phyloP scores from a whole-genome alignment of 1,140 invertebrate species.

The Leguminivora glycinivorella region DNA sequence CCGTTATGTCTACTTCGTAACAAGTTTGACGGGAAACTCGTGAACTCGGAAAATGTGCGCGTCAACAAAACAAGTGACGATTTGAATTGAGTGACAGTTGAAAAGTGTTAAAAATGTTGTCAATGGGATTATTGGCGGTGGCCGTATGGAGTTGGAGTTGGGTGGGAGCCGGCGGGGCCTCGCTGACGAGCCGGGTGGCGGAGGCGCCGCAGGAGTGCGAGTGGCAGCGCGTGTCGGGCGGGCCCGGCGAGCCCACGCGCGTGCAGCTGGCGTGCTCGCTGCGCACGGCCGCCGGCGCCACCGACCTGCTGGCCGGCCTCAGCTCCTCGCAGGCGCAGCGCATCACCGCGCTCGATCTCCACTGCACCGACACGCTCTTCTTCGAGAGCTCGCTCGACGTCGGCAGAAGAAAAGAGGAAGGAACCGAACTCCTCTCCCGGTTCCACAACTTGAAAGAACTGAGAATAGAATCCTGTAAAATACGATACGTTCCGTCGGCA shows the following conservation, averaged over 20 bases:
- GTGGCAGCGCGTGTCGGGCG: conserved; percentile 81
- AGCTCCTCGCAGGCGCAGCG: conserved; percentile 83
- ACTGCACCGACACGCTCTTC: conserved; percentile 89
- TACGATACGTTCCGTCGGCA: conserved; percentile 85
- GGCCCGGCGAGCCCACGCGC: conserved; percentile 77
- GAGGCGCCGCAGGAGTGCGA: conserved; percentile 83
- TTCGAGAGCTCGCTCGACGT: conserved; percentile 87
- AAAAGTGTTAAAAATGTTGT: conserved; percentile 69
- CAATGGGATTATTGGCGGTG: conserved; percentile 68
- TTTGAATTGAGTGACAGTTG: conserved; percentile 71
- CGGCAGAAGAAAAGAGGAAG: conserved; percentile 78
- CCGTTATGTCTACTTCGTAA: conserved; percentile 75
- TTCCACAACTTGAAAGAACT: conserved; percentile 86
- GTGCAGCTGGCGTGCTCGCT: conserved; percentile 85
- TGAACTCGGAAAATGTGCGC: conserved; percentile 71
- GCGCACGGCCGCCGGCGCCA: conserved; percentile 85
- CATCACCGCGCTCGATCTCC: conserved; percentile 85
- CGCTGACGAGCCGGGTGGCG: conserved; percentile 74
- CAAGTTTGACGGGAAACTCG: conserved; percentile 78
- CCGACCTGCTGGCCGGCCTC: conserved; percentile 84
- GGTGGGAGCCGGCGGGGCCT: conserved; percentile 56
- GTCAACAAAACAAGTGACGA: conserved; percentile 64
- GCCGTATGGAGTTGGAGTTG: conserved; percentile 63
- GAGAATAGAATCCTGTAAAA: conserved; percentile 89
- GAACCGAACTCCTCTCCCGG: conserved; percentile 83